phyloP scores from a whole-genome alignment of 2,888 invertebrate genomes.

The Latrodectus elegans region DNA sequence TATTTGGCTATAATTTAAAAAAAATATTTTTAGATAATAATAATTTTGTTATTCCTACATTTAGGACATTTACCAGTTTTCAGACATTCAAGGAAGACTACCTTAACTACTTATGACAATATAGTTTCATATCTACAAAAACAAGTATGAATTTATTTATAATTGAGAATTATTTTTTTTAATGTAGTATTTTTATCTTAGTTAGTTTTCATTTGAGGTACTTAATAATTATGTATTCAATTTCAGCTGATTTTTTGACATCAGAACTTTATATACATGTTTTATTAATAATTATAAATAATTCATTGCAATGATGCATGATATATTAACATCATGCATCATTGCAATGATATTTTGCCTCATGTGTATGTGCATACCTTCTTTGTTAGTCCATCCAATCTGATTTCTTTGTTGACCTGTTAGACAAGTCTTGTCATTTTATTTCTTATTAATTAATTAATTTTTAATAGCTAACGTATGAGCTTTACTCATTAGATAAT shows the following conservation, averaged over 20 bases:
- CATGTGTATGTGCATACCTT: too few species aligned
- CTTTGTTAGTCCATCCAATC: too few species aligned
- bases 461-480: too few species aligned
- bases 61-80: conserved; percentile 80
- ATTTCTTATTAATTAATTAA: too few species aligned
- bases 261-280: neutral
- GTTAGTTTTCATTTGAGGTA: neutral
- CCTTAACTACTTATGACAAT: conserved; percentile 81
- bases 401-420: too few species aligned
- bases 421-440: too few species aligned
- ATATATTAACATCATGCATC: too few species aligned
- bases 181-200: neutral
- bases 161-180: neutral
- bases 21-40: too few species aligned
- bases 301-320: too few species aligned
- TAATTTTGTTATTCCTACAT: neutral
- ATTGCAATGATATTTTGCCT: too few species aligned
- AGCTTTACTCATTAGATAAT: too few species aligned
- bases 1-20: too few species aligned
- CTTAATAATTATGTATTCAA: neutral
- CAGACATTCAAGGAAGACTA: conserved; percentile 78
- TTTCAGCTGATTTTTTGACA: neutral
- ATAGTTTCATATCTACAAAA: conserved; percentile 82
- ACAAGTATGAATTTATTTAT: conserved; percentile 77
- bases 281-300: conserved; percentile 18